These are phyloP conservation scores for Osmoderma eremita DNA, from an alignment of 2,888 invertebrate genomes.

Conservation along the genomic window DNA sequence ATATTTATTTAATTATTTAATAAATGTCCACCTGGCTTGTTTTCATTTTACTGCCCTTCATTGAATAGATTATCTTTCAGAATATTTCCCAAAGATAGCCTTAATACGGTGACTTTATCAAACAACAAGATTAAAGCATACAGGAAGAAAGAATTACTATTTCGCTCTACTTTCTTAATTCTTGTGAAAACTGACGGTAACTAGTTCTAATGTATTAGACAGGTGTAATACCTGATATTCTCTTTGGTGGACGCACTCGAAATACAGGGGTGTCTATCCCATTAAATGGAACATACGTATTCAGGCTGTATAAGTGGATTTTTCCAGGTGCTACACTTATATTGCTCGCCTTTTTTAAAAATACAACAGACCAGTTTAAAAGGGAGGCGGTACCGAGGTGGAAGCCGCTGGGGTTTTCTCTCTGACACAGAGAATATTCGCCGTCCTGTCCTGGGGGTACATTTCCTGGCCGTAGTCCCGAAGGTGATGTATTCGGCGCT, in stretches of 20 bases:
- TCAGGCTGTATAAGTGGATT: constrained; percentile 28
- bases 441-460: constrained; percentile 49
- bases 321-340: constrained; percentile 8
- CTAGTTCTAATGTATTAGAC: too few relatives aligned
- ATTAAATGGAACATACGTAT: constrained; percentile 23
- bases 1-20: too few relatives aligned
- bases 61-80: too few relatives aligned
- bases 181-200: too few relatives aligned
- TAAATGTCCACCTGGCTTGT: too few relatives aligned
- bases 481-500: constrained; percentile 46
- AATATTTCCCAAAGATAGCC: too few relatives aligned
- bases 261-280: constrained; percentile 3
- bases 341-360: constrained; percentile 28
- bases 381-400: constrained; percentile 1
- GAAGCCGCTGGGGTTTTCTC: constrained; percentile 9
- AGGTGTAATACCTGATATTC: background rate
- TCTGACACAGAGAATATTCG: constrained; percentile 49
- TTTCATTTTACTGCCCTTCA: too few relatives aligned
- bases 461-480: constrained; percentile 50
- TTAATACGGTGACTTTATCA: too few relatives aligned
- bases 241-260: background rate
- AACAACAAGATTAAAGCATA: too few relatives aligned
- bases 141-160: too few relatives aligned
- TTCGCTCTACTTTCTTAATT: too few relatives aligned
- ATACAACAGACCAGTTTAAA: constrained; percentile 30